Evolutionary conservation across 23 tunicate genomes (phyloP), one percentile per base, ranked within the genome.

Genomic region (Halocynthia roretzi): DNA sequence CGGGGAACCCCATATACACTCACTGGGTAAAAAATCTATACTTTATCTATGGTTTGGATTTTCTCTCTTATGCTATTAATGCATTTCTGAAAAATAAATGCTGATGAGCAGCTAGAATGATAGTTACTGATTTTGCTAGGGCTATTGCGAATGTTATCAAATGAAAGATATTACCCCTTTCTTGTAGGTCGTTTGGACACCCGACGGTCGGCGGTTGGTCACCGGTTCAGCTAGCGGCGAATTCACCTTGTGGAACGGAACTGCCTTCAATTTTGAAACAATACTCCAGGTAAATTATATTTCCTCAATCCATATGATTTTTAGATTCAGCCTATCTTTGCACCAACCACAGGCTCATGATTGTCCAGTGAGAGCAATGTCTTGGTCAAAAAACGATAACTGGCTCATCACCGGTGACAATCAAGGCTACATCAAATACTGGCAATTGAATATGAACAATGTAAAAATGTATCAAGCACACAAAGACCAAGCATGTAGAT

Each of bases 401-500:
- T 95, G 99, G 99, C 75, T 95, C 10, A 86, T 90, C 50, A 88
- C 99, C 18, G 99, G 99, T 18, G 99, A 95, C 82, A 90, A 88
- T 81, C 83, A 78, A 15, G 99, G 99, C 9, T 88, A 95, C 76
- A 95, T 95, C 12, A 95, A 95, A 57, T 95, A 95, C 76, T 95
- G 99, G 99, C 99, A 95, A 72, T 82, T 88, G 17, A 95, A 95
- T 67, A 95, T 95, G 99, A 88, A 88, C 85, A 88, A 88, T 58
- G 94, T 90, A 14, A 88, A 90, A 77, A 95, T 95, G 99, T 95
- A 81, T 62, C 99, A 95, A 82, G 99, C 99, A 8, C 99, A 95
- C 66, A 95, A 95, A 64, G 99, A 95, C 56, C 99, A 95, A 66
- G 91, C 99, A 0, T 95, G 99, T 62, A 73, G 99, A 70, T 91